phyloP scores from a whole-genome alignment of 2,113 vertebrate genomes.

The Sebastes fasciatus region DNA sequence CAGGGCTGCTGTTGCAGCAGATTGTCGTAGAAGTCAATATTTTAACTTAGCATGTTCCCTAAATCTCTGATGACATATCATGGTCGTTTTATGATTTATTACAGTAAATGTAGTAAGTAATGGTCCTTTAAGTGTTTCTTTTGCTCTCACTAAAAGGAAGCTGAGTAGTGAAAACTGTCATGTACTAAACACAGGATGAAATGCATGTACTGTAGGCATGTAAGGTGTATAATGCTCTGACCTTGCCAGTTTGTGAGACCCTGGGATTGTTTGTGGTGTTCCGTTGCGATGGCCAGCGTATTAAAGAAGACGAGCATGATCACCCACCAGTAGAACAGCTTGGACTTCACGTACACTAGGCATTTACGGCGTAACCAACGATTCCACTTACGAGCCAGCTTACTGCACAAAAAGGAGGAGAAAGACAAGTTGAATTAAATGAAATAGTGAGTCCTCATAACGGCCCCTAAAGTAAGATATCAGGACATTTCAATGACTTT shows the following conservation, averaged over 20 bases:
- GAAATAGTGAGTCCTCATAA: neutral
- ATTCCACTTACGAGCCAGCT: slow-evolving; percentile 90
- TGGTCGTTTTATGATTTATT: no score
- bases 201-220: neutral
- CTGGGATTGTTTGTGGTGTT: slow-evolving; percentile 90
- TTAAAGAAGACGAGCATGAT: slow-evolving; percentile 92
- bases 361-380: slow-evolving; percentile 90
- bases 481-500: neutral
- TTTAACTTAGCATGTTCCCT: no score
- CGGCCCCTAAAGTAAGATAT: neutral
- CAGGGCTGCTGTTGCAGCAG: no score
- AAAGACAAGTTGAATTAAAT: neutral
- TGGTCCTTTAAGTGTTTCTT: neutral
- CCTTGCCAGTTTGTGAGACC: slow-evolving; percentile 91
- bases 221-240: slow-evolving; percentile 60
- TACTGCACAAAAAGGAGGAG: slow-evolving; percentile 72
- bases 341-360: slow-evolving; percentile 89
- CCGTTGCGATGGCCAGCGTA: slow-evolving; percentile 91
- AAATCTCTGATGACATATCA: no score
- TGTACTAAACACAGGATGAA: neutral
- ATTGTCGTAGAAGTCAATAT: no score
- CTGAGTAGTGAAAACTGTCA: neutral
- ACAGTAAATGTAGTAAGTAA: no score
- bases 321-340: slow-evolving; percentile 93
- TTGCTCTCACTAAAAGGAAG: neutral